phyloP scores from a whole-genome alignment of 1,140 invertebrate genomes.

The Drosophila carrolli region DNA sequence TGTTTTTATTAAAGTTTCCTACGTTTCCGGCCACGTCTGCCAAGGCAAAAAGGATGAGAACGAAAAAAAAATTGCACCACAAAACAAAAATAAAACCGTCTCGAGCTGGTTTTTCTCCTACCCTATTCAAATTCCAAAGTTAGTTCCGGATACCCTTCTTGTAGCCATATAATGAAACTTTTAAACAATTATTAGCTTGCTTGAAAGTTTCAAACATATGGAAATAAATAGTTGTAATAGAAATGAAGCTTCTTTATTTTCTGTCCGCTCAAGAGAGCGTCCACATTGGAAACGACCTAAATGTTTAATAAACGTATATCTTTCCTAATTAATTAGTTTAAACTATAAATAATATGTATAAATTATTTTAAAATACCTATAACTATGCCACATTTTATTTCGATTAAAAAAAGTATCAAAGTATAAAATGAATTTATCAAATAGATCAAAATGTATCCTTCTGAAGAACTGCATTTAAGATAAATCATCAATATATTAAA shows the following conservation, averaged over 20 bases:
- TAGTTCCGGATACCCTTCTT: conserved; percentile 13
- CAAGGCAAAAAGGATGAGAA: neutral
- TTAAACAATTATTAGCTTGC: conserved; percentile 1
- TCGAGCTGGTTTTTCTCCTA: neutral
- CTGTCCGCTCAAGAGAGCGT: neutral
- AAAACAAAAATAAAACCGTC: conserved; percentile 36
- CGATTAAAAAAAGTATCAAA: no score
- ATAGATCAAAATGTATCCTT: no score
- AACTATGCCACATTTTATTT: no score
- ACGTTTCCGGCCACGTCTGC: conserved; percentile 42
- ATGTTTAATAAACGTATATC: no score
- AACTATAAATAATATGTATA: no score
- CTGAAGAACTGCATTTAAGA: no score
- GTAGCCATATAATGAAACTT: conserved; percentile 11
- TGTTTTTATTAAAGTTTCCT: conserved; percentile 79
- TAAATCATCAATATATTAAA: no score
- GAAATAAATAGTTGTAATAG: neutral
- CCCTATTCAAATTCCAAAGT: neutral
- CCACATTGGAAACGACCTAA: no score
- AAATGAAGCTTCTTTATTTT: neutral
- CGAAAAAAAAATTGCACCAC: conserved; percentile 20
- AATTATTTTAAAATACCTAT: no score
- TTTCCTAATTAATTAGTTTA: no score
- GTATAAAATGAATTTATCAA: no score
- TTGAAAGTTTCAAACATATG: conserved; percentile 17